Base-by-base conservation (phyloP, 37 sponge, comb jelly and placozoan species). In the Tethya wilhelma region DNA sequence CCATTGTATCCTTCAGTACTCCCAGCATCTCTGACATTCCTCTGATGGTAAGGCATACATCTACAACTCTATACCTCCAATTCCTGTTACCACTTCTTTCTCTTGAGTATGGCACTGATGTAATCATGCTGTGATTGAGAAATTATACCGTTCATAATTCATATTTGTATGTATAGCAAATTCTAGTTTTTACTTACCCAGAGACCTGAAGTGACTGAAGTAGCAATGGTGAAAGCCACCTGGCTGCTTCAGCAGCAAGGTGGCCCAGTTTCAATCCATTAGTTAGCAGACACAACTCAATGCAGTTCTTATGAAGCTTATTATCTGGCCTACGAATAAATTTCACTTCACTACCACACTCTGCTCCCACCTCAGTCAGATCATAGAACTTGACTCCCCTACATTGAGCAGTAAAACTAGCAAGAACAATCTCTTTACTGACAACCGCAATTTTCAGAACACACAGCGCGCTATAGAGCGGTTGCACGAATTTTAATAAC, bases 61-160 rank as follows among this genome's bases (percentile, higher is more conserved):
- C 63, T n/a, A 60, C 63, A 7, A 23, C 63, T 25, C 63, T 12
- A n/a, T 60, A 60, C 28, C 63, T 12, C 63, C 63, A 60, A 26
- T 60, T 60, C 22, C 63, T 12, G 63, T 60, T 60, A n/a, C 63
- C 63, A 60, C 22, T 26, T 25, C 25, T 17, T 7, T 17, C 22
- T 26, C 63, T 12, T 12, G 63, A 60, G 63, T 60, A 60, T 26
- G 28, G 26, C 28, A 7, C 63, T n/a, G 63, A 60, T 25, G 63
- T 60, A 7, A 60, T 23, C 6, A 60, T 26, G 6, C 63, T 23
- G 63, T 25, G 22, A 25, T 6, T n/a, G 20, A 60, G n/a, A n/a
- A 60, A 6, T 7, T 49, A 14, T 49, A 49, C 53, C 53, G 14
- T 19, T 19, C 53, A 49, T 49, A 14, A 19, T 9, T 19, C 9